A percentile compares a stretch with the other conserved stretches of the same genome.
phyloP scores from a whole-genome alignment of 2,888 invertebrate genomes.

The Marronus borbonicus region DNA sequence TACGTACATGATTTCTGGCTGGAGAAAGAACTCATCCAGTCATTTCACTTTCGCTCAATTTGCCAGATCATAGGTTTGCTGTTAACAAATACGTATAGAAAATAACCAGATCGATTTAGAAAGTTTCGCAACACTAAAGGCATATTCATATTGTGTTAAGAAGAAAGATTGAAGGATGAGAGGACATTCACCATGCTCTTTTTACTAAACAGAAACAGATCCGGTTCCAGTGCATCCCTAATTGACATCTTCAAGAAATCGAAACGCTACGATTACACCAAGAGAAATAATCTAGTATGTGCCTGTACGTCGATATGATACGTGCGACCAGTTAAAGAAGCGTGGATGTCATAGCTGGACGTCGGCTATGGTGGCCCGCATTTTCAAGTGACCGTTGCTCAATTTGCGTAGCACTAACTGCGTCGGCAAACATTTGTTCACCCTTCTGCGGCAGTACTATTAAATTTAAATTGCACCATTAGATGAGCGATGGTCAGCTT shows the following conservation, averaged over 20 bases:
- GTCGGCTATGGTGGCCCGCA: background rate
- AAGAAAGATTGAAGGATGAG: background rate
- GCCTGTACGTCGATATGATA: slow-evolving; percentile 3
- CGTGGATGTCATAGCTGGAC: background rate
- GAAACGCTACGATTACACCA: slow-evolving; percentile 21
- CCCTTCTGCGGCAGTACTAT: slow-evolving; percentile 27
- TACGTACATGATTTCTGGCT: no score
- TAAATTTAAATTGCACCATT: slow-evolving; percentile 50
- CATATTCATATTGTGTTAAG: no score
- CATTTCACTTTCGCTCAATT: no score
- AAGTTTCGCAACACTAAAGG: no score
- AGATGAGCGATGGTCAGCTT: slow-evolving; percentile 28
- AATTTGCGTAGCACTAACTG: slow-evolving; percentile 32
- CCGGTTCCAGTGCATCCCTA: background rate
- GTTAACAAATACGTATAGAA: no score
- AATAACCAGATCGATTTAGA: no score
- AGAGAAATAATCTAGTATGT: slow-evolving; percentile 5
- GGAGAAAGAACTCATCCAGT: no score
- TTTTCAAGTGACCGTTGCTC: background rate
- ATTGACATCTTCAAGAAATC: slow-evolving; percentile 46
- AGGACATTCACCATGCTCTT: slow-evolving; percentile 29
- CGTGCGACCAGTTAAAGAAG: background rate
- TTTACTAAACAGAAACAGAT: slow-evolving; percentile 1
- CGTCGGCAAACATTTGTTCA: slow-evolving; percentile 36
- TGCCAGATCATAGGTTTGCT: no score